Conservation (phyloP, 2,888 invertebrate species). For the Aporophyla lueneburgensis region DNA sequence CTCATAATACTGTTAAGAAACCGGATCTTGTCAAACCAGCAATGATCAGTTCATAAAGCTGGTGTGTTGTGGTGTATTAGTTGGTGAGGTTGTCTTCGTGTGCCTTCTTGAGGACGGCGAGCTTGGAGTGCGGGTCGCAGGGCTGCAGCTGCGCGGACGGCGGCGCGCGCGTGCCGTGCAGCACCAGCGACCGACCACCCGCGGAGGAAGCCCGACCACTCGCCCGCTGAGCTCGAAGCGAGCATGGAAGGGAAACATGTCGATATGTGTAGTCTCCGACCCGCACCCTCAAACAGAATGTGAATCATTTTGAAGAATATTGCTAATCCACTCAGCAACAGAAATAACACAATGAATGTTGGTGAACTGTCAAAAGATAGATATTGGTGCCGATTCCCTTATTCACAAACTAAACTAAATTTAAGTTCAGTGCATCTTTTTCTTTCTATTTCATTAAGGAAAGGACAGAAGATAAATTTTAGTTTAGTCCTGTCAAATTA, state of each 20-base stretch:
- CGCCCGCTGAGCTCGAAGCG: constrained; percentile 69
- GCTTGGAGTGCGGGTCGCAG: constrained; percentile 98
- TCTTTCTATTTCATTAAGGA: no score
- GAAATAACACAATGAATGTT: no score
- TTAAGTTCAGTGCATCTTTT: no score
- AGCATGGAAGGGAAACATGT: not conserved
- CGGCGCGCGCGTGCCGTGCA: constrained; percentile 98
- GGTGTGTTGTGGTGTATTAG: constrained; percentile 67
- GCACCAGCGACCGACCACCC: constrained; percentile 99
- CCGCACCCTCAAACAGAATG: no score
- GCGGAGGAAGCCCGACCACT: constrained; percentile 95
- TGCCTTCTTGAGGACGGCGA: constrained; percentile 99
- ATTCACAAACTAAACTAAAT: no score
- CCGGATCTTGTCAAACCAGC: constrained; percentile 24
- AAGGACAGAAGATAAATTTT: no score
- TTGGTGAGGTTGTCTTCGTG: constrained; percentile 94
- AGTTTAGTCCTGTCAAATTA: no score
- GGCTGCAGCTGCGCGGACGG: constrained; percentile 98
- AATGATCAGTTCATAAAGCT: constrained; percentile 44
- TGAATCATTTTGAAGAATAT: no score
- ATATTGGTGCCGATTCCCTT: no score
- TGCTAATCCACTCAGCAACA: no score
- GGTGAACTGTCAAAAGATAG: no score
- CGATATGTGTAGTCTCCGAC: not conserved
- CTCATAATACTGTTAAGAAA: constrained; percentile 2